A percentile compares a stretch with the other conserved stretches of the same genome.
These are phyloP conservation scores for Panulirus ornatus DNA, from an alignment of 1,140 invertebrate genomes.

Conservation along the genomic window DNA sequence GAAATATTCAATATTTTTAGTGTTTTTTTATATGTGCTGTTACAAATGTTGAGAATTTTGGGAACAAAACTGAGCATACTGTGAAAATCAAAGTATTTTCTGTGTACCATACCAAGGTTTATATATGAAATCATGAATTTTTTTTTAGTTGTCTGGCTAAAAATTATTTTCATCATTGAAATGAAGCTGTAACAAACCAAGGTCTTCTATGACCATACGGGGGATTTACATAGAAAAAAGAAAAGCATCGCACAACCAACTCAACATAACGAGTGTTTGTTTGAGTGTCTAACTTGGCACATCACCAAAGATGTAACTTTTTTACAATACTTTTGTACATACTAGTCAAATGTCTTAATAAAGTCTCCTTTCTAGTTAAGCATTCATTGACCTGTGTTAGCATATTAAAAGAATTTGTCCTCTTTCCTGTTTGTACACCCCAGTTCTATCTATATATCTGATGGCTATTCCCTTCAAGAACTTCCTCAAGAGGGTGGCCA, in stretches of 20 bases:
- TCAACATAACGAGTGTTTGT: conserved; percentile 14
- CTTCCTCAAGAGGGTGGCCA: too few species aligned
- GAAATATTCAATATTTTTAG: background rate
- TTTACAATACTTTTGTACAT: conserved; percentile 64
- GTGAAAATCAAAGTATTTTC: background rate
- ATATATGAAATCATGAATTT: too few species aligned
- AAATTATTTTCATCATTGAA: background rate
- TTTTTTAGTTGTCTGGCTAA: background rate
- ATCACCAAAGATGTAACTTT: conserved; percentile 65
- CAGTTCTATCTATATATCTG: background rate
- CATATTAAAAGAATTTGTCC: conserved; percentile 13
- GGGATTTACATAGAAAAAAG: background rate
- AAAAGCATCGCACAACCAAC: conserved; percentile 47
- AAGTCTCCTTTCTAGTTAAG: conserved; percentile 53
- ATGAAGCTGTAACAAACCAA: background rate
- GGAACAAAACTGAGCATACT: background rate
- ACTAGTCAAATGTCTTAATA: conserved; percentile 65
- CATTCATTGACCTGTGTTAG: conserved; percentile 16
- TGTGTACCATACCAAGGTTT: background rate
- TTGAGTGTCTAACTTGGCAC: conserved; percentile 53
- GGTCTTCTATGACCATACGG: background rate
- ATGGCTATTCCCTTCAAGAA: too few species aligned
- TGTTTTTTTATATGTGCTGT: background rate
- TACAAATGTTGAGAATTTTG: background rate
- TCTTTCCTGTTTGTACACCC: background rate